A percentile compares a stretch with the other conserved stretches of the same genome.
Evolutionary conservation across 2,888 invertebrate species (phyloP).

Genomic region (Teleogryllus oceanicus): DNA sequence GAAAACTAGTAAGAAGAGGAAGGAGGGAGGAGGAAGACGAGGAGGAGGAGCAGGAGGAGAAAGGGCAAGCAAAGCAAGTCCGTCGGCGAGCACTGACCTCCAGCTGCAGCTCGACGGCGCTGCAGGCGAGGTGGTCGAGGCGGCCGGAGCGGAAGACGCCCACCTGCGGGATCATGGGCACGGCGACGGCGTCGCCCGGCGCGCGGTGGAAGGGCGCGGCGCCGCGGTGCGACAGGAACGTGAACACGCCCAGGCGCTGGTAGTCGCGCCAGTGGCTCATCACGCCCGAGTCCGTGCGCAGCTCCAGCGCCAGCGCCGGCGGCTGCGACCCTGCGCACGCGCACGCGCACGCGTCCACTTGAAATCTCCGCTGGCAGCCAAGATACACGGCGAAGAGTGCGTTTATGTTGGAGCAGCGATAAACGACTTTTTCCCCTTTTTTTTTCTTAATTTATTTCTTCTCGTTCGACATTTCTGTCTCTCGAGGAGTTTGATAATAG

Average conservation of each 20-base stretch:
- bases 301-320: slow-evolving; percentile 39
- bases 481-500: no score
- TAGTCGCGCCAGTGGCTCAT: slow-evolving; percentile 45
- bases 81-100: slow-evolving; percentile 33
- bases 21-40: no score
- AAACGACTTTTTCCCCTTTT: no score
- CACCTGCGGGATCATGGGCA: slow-evolving; percentile 44
- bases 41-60: no score
- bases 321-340: slow-evolving; percentile 34
- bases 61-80: no score
- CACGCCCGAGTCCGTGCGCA: slow-evolving; percentile 43
- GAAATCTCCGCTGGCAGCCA: background rate
- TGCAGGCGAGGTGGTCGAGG: slow-evolving; percentile 38
- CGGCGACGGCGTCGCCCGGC: slow-evolving; percentile 38
- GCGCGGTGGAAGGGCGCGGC: slow-evolving; percentile 40
- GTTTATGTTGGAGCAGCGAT: no score
- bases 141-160: slow-evolving; percentile 42
- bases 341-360: background rate
- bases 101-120: slow-evolving; percentile 42
- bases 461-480: no score
- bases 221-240: slow-evolving; percentile 42
- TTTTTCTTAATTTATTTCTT: no score
- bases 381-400: no score
- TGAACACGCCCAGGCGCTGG: slow-evolving; percentile 43
- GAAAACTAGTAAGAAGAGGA: no score